A percentile compares a stretch with the other conserved stretches of the same genome.
Evolutionary conservation across 2,888 invertebrate species (phyloP).

Genomic region (Tenthredo livida): DNA sequence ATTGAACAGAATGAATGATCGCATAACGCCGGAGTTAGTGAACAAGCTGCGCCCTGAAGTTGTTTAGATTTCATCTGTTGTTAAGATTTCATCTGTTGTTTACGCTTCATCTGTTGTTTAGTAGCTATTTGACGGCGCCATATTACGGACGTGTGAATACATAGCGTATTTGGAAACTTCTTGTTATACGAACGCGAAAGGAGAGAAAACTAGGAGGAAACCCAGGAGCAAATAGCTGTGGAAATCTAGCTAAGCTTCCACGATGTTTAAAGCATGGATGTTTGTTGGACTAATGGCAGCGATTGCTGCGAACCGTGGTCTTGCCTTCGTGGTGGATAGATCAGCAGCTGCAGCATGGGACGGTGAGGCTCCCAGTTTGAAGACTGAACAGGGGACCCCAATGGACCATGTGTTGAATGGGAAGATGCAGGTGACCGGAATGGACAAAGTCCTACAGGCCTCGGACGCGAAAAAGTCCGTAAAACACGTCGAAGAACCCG

Average conservation of each 20-base stretch:
- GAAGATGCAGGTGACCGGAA: constrained; percentile 55
- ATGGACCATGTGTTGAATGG: constrained; percentile 53
- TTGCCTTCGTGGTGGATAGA: constrained; percentile 57
- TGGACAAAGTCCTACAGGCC: constrained; percentile 57
- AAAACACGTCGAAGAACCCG: constrained; percentile 52
- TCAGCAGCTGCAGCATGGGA: constrained; percentile 48
- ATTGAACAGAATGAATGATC: too few species aligned
- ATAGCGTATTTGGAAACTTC: background rate
- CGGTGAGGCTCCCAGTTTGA: constrained; percentile 17
- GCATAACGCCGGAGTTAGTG: too few species aligned
- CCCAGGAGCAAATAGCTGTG: background rate
- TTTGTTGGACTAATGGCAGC: constrained; percentile 55
- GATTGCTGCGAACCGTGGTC: constrained; percentile 39
- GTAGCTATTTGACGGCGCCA: constrained; percentile 53
- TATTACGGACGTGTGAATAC: constrained; percentile 51
- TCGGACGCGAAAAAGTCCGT: constrained; percentile 55
- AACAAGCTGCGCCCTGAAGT: too few species aligned
- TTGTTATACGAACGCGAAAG: background rate
- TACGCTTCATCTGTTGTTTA: too few species aligned
- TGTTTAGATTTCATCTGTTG: constrained; percentile 52
- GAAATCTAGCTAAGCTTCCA: constrained; percentile 15
- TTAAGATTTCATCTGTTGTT: too few species aligned
- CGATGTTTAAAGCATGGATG: constrained; percentile 56
- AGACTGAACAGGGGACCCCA: constrained; percentile 32
- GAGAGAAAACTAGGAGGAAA: background rate